phyloP scores from a whole-genome alignment of 2,797 vertebrate species.

The Cetoscarus ocellatus region DNA sequence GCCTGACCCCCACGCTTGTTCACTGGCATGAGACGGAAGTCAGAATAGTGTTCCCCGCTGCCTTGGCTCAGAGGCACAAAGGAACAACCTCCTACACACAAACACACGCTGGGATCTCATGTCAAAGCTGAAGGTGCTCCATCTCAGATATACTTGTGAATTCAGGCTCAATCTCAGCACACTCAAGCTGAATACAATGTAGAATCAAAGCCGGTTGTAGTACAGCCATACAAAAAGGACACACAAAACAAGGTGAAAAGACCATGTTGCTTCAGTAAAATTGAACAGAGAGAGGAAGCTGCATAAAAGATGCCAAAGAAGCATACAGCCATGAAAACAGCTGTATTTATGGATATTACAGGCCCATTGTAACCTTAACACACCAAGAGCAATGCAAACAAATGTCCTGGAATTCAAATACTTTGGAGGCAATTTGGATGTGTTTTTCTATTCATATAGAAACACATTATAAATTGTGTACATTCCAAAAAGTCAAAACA shows the following conservation, averaged over 20 bases:
- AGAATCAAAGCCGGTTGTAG: background rate
- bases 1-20: conserved; percentile 65
- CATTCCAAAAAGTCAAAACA: no score
- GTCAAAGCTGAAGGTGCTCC: conserved; percentile 27
- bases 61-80: conserved; percentile 63
- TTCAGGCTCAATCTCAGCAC: conserved; percentile 9
- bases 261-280: no score
- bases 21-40: conserved; percentile 74
- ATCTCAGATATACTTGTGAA: conserved; percentile 34
- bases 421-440: no score
- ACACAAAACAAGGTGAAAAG: background rate
- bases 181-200: background rate
- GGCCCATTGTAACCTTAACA: no score
- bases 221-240: background rate
- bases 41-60: conserved; percentile 71
- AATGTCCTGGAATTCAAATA: no score
- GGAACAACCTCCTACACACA: conserved; percentile 25
- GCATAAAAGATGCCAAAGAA: no score
- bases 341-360: no score
- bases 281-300: no score
- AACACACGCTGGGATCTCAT: background rate
- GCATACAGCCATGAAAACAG: no score
- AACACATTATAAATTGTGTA: no score
- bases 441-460: no score
- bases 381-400: no score